Percentiles rank a stretch among this genome's conserved stretches.
Evolutionary conservation across 2,888 invertebrate genomes (phyloP).

Genomic region (Eupithecia inturbata): DNA sequence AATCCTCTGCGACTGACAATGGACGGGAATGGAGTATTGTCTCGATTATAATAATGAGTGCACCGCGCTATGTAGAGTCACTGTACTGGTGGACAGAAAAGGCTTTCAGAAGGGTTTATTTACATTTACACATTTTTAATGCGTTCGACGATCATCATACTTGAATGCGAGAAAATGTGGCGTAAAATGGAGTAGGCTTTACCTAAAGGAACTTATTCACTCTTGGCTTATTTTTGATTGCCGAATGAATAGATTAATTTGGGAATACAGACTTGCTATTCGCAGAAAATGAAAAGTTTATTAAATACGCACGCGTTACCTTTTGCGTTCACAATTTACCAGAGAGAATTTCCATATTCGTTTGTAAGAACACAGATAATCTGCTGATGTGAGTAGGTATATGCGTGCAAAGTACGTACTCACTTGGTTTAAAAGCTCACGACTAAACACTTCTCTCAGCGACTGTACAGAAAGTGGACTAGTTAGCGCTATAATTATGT

Average conservation of each 20-base stretch:
- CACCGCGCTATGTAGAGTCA: constrained; percentile 64
- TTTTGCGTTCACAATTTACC: background rate
- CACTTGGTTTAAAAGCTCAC: background rate
- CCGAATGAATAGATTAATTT: background rate
- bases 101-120: background rate
- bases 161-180: background rate
- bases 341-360: background rate
- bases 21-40: constrained; percentile 78
- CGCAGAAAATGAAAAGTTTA: too few relatives aligned
- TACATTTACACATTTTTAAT: background rate
- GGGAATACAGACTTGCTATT: too few relatives aligned
- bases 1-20: constrained; percentile 78
- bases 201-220: background rate
- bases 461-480: constrained; percentile 42
- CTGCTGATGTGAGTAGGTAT: background rate
- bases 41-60: constrained; percentile 72
- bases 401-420: background rate
- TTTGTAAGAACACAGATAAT: background rate
- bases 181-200: background rate
- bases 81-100: constrained; percentile 50
- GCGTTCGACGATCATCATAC: background rate
- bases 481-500: constrained; percentile 66
- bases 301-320: background rate
- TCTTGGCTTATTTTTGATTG: background rate
- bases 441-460: constrained; percentile 9